These are phyloP conservation scores for Luperina nickerlii DNA, from an alignment of 2,888 invertebrate species.

Conservation along the genomic window DNA sequence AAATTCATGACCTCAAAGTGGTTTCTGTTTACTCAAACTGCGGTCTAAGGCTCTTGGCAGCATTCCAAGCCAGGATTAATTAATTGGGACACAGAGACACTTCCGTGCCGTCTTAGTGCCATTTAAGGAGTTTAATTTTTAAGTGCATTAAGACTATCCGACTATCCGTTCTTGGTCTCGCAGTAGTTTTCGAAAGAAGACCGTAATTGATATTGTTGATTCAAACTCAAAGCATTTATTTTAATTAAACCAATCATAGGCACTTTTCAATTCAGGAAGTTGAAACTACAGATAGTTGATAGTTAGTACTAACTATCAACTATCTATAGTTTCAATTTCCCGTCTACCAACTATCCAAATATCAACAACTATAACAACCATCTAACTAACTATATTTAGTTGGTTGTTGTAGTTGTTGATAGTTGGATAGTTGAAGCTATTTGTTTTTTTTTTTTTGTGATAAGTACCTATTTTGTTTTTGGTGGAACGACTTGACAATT, in stretches of 20 bases:
- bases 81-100: slow-evolving; percentile 70
- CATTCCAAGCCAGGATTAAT: slow-evolving; percentile 68
- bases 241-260: not conserved
- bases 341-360: too few species aligned
- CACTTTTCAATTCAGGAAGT: not conserved
- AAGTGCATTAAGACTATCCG: slow-evolving; percentile 59
- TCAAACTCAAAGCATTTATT: not conserved
- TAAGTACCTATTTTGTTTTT: not conserved
- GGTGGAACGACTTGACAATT: not conserved
- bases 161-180: slow-evolving; percentile 44
- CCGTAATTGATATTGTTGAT: slow-evolving; percentile 33
- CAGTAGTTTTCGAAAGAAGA: slow-evolving; percentile 30
- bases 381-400: too few species aligned
- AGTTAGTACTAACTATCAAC: not conserved
- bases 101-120: slow-evolving; percentile 65
- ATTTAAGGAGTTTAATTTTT: slow-evolving; percentile 67
- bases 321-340: too few species aligned
- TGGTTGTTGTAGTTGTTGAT: too few species aligned
- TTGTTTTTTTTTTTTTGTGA: slow-evolving; percentile 8
- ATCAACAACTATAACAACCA: too few species aligned
- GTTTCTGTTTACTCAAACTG: slow-evolving; percentile 67
- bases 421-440: not conserved
- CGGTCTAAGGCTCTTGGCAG: slow-evolving; percentile 64
- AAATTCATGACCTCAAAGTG: slow-evolving; percentile 68
- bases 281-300: not conserved